Conservation (phyloP, 2,113 vertebrate genomes). For the Myrmecophaga tridactyla region DNA sequence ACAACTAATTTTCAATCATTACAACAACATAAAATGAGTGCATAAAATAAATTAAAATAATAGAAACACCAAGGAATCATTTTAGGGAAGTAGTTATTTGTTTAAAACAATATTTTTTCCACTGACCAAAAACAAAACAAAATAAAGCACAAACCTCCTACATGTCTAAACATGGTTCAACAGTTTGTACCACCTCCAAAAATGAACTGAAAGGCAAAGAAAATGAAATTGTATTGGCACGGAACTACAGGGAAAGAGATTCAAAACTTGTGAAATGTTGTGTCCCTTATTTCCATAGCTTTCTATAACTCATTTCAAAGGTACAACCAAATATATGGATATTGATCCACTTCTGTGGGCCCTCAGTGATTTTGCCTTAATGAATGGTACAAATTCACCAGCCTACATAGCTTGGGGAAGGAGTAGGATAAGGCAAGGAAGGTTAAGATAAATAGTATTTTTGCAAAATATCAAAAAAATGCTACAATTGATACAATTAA, state of each 20-base stretch:
- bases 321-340: neutral
- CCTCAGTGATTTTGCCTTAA: neutral
- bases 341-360: neutral
- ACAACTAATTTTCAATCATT: neutral
- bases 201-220: neutral
- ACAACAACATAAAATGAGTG: neutral
- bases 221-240: neutral
- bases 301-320: neutral
- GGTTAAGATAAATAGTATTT: neutral
- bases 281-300: neutral
- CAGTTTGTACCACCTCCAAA: neutral
- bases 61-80: neutral
- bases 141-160: no score
- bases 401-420: neutral
- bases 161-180: neutral
- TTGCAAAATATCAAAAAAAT: neutral
- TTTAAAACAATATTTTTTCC: neutral
- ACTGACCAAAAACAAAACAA: neutral
- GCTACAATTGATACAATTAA: neutral
- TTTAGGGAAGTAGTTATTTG: neutral
- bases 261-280: neutral
- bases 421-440: neutral
- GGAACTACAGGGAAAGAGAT: neutral
- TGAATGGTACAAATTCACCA: neutral
- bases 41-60: slow-evolving; percentile 5